These are phyloP conservation scores for Chauna torquata DNA, from an alignment of 2,113 vertebrate genomes.

Conservation along the genomic window DNA sequence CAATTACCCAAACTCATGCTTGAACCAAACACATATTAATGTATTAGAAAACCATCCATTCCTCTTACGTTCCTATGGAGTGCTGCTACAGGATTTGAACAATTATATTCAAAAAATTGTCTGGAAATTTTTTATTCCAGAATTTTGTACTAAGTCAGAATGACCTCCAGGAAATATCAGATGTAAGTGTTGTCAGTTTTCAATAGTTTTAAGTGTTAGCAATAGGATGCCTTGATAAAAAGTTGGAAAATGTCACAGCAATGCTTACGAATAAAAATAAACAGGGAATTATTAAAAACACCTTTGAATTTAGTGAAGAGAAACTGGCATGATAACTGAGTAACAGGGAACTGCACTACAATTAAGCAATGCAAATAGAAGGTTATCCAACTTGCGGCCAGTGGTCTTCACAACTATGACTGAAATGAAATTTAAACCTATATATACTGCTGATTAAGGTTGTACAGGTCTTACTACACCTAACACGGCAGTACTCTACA, in stretches of 20 bases:
- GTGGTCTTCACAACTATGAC: neutral
- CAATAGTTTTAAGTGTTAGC: neutral
- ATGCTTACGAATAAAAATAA: neutral
- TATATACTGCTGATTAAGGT: neutral
- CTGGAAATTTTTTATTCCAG: neutral
- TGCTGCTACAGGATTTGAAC: neutral
- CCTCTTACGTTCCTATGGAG: neutral
- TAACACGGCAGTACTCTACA: neutral
- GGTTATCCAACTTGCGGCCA: neutral
- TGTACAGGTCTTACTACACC: accelerated
- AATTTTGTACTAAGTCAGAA: neutral
- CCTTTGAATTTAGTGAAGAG: neutral
- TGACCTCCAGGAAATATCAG: neutral
- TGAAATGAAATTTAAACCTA: neutral
- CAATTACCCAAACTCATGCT: neutral
- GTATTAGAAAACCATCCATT: neutral
- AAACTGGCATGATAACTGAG: neutral
- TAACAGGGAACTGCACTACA: neutral
- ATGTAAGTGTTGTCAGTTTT: neutral
- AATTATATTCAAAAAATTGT: accelerated
- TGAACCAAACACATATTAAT: neutral
- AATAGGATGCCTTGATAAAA: neutral
- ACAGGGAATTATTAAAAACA: neutral
- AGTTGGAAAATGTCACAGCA: neutral
- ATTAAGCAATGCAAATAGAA: neutral